These are phyloP conservation scores for pig (Sus scrofa) DNA, from an alignment of 2,113 vertebrate species.

Conservation along the genomic window DNA sequence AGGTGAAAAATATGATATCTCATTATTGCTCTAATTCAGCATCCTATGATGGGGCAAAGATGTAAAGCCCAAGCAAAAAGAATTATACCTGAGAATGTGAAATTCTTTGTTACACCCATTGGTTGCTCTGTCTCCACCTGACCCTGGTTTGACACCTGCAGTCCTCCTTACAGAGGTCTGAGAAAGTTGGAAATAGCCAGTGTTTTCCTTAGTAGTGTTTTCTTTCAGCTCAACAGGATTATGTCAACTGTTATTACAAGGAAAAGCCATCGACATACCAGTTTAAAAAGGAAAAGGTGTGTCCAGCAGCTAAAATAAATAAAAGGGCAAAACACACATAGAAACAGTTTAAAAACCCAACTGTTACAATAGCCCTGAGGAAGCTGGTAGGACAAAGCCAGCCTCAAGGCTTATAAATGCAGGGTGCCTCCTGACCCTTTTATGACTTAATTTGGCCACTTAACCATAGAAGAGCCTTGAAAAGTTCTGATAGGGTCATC, in stretches of 20 bases:
- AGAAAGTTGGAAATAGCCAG: constrained; percentile 48
- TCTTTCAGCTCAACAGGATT: constrained; percentile 47
- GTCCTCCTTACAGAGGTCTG: background rate
- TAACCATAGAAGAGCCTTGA: background rate
- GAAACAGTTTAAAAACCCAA: constrained; percentile 23
- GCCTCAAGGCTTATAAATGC: background rate
- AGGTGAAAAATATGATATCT: background rate
- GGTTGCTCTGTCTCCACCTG: background rate
- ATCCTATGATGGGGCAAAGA: background rate
- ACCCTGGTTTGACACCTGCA: background rate
- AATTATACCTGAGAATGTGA: background rate
- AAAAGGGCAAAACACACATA: constrained; percentile 28
- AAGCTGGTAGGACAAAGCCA: constrained; percentile 9
- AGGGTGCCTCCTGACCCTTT: background rate
- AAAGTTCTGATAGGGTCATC: background rate
- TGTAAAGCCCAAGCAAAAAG: background rate
- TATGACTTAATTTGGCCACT: background rate
- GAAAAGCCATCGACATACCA: constrained; percentile 47
- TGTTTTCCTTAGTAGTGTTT: constrained; percentile 67
- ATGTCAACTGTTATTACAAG: constrained; percentile 77
- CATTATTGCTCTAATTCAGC: background rate
- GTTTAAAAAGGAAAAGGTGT: constrained; percentile 75
- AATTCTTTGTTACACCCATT: background rate
- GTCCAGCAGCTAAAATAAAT: constrained; percentile 55
- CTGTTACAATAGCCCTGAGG: background rate